phyloP scores from a whole-genome alignment of 2,797 vertebrate genomes.

The Borostomias antarcticus region DNA sequence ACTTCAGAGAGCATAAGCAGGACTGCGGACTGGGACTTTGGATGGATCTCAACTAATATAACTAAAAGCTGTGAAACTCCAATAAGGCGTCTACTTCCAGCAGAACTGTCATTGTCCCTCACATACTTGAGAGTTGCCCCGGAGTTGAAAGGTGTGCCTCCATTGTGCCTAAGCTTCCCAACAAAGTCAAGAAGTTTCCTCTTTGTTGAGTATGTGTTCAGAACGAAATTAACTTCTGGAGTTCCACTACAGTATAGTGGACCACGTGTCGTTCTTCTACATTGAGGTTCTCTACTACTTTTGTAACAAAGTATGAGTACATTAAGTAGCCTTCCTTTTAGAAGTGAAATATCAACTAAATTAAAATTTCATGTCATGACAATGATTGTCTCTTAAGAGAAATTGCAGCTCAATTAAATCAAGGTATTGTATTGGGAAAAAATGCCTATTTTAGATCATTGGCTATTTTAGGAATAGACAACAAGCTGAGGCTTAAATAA shows the following conservation, averaged over 20 bases:
- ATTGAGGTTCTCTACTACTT: too few species aligned
- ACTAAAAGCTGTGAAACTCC: neutral
- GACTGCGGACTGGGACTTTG: neutral
- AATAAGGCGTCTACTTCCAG: neutral
- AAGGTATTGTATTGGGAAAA: neutral
- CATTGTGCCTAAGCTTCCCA: neutral
- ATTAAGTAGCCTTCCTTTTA: too few species aligned
- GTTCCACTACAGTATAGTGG: too few species aligned
- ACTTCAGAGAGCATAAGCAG: too few species aligned
- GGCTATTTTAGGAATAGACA: neutral
- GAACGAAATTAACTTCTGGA: too few species aligned
- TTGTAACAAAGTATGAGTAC: too few species aligned
- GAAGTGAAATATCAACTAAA: too few species aligned
- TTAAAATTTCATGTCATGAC: too few species aligned
- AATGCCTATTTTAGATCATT: neutral
- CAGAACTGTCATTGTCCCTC: neutral
- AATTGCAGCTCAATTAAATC: neutral
- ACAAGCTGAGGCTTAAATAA: neutral
- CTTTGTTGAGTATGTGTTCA: neutral
- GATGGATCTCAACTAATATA: neutral
- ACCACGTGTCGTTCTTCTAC: too few species aligned
- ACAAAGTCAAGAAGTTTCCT: neutral
- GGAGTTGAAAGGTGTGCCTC: slow-evolving; percentile 13
- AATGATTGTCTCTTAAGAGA: neutral
- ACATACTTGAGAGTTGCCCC: slow-evolving; percentile 7